Percentiles rank a stretch among this genome's conserved stretches.
These are phyloP conservation scores for Abscondita cerata DNA, from an alignment of 2,888 invertebrate species.

Conservation along the genomic window DNA sequence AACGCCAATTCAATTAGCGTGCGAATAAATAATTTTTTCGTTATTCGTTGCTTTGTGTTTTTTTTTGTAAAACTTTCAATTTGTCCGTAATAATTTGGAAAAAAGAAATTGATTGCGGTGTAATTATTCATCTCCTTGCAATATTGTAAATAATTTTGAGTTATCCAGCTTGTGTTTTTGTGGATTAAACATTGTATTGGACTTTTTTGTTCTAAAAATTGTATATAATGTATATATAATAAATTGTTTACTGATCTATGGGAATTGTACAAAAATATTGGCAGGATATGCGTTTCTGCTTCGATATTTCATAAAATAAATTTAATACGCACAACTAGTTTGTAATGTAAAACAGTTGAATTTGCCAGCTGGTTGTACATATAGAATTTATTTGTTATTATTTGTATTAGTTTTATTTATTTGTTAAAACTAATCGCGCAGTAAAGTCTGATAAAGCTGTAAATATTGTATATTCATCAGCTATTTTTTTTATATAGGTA, in stretches of 20 bases:
- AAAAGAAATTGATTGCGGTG: slow-evolving; percentile 30
- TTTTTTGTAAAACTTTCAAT: slow-evolving; percentile 17
- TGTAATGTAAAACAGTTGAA: slow-evolving; percentile 17
- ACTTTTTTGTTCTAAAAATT: slow-evolving; percentile 35
- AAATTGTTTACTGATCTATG: slow-evolving; percentile 27
- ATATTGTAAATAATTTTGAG: slow-evolving; percentile 42
- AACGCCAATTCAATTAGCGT: slow-evolving; percentile 22
- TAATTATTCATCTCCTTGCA: slow-evolving; percentile 36
- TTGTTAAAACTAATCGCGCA: slow-evolving; percentile 40
- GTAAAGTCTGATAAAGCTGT: slow-evolving; percentile 46
- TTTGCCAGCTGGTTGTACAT: slow-evolving; percentile 45
- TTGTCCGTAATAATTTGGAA: slow-evolving; percentile 19
- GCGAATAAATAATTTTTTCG: slow-evolving; percentile 8
- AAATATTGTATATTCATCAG: slow-evolving; percentile 58
- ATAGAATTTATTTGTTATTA: slow-evolving; percentile 45
- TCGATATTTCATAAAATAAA: slow-evolving; percentile 39
- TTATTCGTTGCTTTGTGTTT: slow-evolving; percentile 29
- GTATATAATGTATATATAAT: slow-evolving; percentile 40
- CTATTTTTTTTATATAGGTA: slow-evolving; percentile 40
- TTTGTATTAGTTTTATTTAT: slow-evolving; percentile 42
- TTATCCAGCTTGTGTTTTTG: slow-evolving; percentile 32
- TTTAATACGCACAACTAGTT: slow-evolving; percentile 45
- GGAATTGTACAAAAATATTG: slow-evolving; percentile 34
- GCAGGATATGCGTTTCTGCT: slow-evolving; percentile 14
- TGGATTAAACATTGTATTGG: slow-evolving; percentile 41